Evolutionary conservation across 2,888 invertebrate species (phyloP).

Genomic region (Cremastinae sp.): DNA sequence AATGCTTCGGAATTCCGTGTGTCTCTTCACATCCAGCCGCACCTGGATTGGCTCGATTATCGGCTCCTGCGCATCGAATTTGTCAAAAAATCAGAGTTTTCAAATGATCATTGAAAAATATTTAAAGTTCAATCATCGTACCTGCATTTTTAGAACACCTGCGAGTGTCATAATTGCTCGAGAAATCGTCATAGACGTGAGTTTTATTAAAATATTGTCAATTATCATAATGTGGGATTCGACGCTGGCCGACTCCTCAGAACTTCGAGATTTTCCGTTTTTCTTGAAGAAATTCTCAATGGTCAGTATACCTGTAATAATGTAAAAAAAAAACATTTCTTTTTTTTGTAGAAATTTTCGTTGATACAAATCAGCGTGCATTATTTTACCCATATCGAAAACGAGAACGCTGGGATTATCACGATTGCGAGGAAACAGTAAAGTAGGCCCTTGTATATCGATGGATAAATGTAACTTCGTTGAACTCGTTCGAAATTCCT

Average conservation of each 20-base stretch:
- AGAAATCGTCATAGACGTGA: conserved; percentile 86
- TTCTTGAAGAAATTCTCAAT: conserved; percentile 91
- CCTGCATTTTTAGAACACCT: conserved; percentile 88
- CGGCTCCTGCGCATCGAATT: conserved; percentile 82
- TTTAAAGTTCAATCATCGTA: conserved; percentile 68
- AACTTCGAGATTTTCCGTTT: conserved; percentile 73
- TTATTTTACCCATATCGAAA: conserved; percentile 87
- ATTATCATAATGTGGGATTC: conserved; percentile 78
- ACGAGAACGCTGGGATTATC: conserved; percentile 89
- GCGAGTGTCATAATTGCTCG: conserved; percentile 88
- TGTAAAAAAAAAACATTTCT: conserved; percentile 7
- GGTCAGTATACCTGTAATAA: conserved; percentile 85
- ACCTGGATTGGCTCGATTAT: conserved; percentile 88
- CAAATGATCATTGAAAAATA: neutral
- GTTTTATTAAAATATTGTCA: conserved; percentile 87
- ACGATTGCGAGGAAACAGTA: conserved; percentile 90
- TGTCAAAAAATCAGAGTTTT: too few species aligned
- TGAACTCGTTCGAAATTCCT: conserved; percentile 81
- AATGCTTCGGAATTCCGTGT: conserved; percentile 81
- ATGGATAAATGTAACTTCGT: conserved; percentile 84
- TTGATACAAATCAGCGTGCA: neutral
- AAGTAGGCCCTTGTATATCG: conserved; percentile 87
- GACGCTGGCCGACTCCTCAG: conserved; percentile 54
- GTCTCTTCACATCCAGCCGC: conserved; percentile 87
- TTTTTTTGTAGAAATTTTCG: neutral